Evolutionary conservation across 2,113 vertebrate species (phyloP).

Genomic region (Lampris megalopsis): DNA sequence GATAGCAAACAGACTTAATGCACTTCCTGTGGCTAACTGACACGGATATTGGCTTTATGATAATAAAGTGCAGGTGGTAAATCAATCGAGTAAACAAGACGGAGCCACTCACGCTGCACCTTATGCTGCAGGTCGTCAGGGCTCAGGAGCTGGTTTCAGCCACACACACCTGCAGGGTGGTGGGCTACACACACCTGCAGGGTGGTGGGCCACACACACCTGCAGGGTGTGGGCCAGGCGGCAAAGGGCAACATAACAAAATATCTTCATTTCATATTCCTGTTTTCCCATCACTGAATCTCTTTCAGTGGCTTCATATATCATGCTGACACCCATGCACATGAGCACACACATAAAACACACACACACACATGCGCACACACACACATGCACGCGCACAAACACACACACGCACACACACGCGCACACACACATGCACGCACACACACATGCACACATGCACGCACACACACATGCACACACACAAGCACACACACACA

Average conservation of each 20-base stretch:
- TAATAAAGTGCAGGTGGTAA: slow-evolving; percentile 50
- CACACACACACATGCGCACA: background rate
- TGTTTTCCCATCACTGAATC: background rate
- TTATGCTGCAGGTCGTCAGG: slow-evolving; percentile 17
- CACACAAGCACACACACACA: background rate
- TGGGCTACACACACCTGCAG: background rate
- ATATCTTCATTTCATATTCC: background rate
- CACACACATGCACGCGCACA: background rate
- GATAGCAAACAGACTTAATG: slow-evolving; percentile 49
- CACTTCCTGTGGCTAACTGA: slow-evolving; percentile 30
- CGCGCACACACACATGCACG: background rate
- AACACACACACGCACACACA: background rate
- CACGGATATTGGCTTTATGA: slow-evolving; percentile 61
- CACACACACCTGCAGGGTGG: background rate
- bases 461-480: too few relatives aligned
- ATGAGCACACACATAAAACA: background rate
- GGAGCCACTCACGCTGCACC: slow-evolving; percentile 1
- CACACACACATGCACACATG: background rate
- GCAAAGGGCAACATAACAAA: background rate
- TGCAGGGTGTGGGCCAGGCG: too few relatives aligned
- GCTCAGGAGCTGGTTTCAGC: background rate
- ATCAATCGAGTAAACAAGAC: slow-evolving; percentile 57
- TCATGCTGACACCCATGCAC: too few relatives aligned
- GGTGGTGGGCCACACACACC: background rate
- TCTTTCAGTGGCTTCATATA: too few relatives aligned